Percentiles rank a stretch among this genome's conserved stretches.
phyloP scores from a whole-genome alignment of 2,113 vertebrate genomes.

The Halichoeres trimaculatus region DNA sequence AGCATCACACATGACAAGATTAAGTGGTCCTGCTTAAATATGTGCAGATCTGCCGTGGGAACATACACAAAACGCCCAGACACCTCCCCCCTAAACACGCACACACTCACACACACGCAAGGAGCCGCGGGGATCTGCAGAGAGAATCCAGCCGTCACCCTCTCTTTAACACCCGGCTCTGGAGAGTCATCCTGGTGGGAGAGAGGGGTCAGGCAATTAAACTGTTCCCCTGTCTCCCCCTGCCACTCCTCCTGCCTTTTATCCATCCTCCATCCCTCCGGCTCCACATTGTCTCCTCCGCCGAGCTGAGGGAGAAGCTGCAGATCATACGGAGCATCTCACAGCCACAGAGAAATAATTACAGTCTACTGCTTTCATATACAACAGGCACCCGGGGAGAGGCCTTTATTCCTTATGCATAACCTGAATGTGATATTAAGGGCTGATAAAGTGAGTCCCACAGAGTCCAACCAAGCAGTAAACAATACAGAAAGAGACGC shows the following conservation, averaged over 20 bases:
- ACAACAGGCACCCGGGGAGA: slow-evolving; percentile 16
- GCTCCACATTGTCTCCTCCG: slow-evolving; percentile 4
- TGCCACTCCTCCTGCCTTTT: slow-evolving; percentile 38
- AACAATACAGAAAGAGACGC: slow-evolving; percentile 12
- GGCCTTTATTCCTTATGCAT: slow-evolving; percentile 42
- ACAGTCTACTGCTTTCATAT: slow-evolving; percentile 14
- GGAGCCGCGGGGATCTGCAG: slow-evolving; percentile 25
- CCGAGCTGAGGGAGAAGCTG: slow-evolving; percentile 11
- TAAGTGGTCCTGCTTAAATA: slow-evolving; percentile 46
- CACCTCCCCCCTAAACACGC: slow-evolving; percentile 11
- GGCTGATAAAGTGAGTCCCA: slow-evolving; percentile 23
- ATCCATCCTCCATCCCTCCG: slow-evolving; percentile 26
- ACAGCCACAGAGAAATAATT: slow-evolving; percentile 30
- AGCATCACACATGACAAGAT: slow-evolving; percentile 41
- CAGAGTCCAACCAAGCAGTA: slow-evolving; percentile 22
- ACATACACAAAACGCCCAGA: slow-evolving; percentile 15
- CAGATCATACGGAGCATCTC: slow-evolving; percentile 32
- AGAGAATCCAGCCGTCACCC: slow-evolving; percentile 31
- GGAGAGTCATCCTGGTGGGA: slow-evolving; percentile 45
- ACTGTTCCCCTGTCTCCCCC: slow-evolving; percentile 35
- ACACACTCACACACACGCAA: slow-evolving; percentile 1
- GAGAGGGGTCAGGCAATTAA: slow-evolving; percentile 57
- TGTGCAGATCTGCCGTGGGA: slow-evolving; percentile 53
- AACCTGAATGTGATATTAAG: slow-evolving; percentile 20
- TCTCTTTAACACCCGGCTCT: slow-evolving; percentile 48